Conservation (phyloP, 1,140 invertebrate genomes). For the Cyclina sinensis region DNA sequence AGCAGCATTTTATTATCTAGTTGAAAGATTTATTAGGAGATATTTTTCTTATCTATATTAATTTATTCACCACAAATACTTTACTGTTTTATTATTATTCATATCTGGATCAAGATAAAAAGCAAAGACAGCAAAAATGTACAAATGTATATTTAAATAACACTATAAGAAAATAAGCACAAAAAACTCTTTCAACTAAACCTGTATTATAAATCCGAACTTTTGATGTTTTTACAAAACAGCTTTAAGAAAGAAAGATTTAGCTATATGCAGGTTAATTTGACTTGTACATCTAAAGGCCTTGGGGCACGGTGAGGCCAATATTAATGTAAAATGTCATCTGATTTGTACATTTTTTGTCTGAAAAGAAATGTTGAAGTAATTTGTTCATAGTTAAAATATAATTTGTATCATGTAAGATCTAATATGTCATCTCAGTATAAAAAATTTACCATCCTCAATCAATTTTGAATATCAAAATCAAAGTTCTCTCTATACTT, state of each 20-base stretch:
- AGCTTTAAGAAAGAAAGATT: neutral
- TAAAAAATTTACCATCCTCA: too few species aligned
- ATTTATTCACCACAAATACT: neutral
- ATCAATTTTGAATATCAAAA: too few species aligned
- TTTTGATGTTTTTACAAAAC: conserved; percentile 8
- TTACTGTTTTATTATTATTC: neutral
- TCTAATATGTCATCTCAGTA: neutral
- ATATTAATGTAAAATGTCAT: conserved; percentile 4
- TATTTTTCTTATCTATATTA: neutral
- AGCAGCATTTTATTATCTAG: neutral
- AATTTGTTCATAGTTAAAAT: neutral
- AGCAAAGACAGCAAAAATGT: neutral
- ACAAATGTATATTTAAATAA: neutral
- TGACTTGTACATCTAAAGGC: neutral
- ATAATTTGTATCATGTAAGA: neutral
- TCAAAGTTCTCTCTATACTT: too few species aligned
- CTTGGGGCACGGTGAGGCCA: neutral
- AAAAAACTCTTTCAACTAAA: neutral
- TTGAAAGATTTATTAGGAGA: neutral
- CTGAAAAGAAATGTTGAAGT: neutral
- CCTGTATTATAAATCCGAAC: neutral
- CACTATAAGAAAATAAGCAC: neutral
- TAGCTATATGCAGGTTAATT: conserved; percentile 9
- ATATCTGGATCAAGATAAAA: neutral
- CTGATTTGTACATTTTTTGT: neutral